phyloP scores from a whole-genome alignment of 30 jellyfish, hydroid and myxozoan species.

The Aurelia aurita complex sp. Pacific region DNA sequence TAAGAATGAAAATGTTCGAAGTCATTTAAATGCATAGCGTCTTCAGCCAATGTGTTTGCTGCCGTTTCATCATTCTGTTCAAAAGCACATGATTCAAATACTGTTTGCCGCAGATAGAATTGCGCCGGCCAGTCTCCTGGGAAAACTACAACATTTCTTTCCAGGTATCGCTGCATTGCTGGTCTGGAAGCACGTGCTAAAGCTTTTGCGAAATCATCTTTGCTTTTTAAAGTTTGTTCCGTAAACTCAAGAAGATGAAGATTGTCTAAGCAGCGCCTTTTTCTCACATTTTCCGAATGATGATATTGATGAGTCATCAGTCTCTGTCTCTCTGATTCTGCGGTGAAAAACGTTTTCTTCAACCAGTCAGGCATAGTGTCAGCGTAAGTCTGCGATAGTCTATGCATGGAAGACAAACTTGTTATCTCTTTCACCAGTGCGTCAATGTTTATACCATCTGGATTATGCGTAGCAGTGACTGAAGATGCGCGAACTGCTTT shows the following conservation, averaged over 20 bases:
- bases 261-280: neutral
- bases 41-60: neutral
- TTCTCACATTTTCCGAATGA: constrained; percentile 3
- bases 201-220: constrained; percentile 5
- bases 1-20: neutral
- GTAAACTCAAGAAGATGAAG: neutral
- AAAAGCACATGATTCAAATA: neutral
- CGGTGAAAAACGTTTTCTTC: neutral
- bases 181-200: neutral
- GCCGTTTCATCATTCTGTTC: neutral
- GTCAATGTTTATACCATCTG: too few species aligned
- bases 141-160: neutral
- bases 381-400: too few species aligned
- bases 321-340: constrained; percentile 12
- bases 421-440: too few species aligned
- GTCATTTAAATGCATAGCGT: neutral
- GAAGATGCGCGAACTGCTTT: too few species aligned
- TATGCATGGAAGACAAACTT: too few species aligned
- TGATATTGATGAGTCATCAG: constrained; percentile 8
- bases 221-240: constrained; percentile 8
- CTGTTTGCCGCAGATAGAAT: neutral
- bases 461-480: too few species aligned
- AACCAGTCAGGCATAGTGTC: too few species aligned
- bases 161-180: neutral
- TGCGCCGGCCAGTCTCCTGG: constrained; percentile 14